Base-by-base conservation (phyloP, 2,113 vertebrate species). In the Oreochromis aureus region DNA sequence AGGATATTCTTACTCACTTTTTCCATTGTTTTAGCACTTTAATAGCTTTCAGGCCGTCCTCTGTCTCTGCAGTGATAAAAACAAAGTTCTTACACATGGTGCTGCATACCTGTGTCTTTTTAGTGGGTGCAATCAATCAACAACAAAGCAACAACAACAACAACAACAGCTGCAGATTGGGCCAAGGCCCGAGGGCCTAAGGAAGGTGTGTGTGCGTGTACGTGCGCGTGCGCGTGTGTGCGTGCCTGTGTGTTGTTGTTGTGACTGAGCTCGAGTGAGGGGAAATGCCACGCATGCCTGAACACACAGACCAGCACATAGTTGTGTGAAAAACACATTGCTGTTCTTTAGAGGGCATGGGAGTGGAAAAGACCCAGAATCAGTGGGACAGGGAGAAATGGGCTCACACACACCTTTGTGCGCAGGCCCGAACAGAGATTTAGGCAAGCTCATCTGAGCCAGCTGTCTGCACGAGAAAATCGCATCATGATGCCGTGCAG, bases 271-370 rank as follows among this genome's bases (percentile, higher is more conserved):
- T 90, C 88, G 93, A 91, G 95, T 94, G 91, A 94, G 94, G 92
- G 95, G 96, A 97, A 97, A 96, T 97, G 94, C 96, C 96, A 90
- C 89, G 94, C 96, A 59, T 97, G 95, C 96, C 94, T 87, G 94
- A 95, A 96, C 93, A 94, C 94, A 95, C 93, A 94, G 94, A 95
- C 90, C 92, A 95, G 91, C 92, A 94, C 94, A 96, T 95, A 95
- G 91, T 93, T 95, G 86, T 91, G 88, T 92, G 91, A 94, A 95
- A 94, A 96, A 94, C 93, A 94, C 94, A 85, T 92, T 86, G 94
- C 91, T 93, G 91, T 87, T 92, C 93, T 95, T 93, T 94, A 89
- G 91, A 92, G 90, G 89, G 94, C 91, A 95, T 34, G 80, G 73
- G 88, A 93, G 92, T 93, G 93, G 93, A 93, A 94, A 91, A 89